Evolutionary conservation across 2,888 invertebrate genomes (phyloP).

Genomic region (Aethes cnicana): DNA sequence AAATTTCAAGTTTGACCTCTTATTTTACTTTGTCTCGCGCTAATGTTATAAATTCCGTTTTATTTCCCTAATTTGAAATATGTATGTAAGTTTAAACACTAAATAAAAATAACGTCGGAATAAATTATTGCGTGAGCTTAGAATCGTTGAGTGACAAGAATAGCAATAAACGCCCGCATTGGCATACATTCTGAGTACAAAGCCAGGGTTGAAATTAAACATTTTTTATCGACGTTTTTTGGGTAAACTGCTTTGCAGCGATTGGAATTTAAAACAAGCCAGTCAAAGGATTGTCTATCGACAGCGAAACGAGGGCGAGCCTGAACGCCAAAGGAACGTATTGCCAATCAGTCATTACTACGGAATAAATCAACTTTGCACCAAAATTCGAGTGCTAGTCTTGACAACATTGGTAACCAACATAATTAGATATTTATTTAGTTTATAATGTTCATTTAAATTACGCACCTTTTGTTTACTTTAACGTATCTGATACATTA

Average conservation of each 20-base stretch:
- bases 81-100: not conserved
- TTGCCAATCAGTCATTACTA: not conserved
- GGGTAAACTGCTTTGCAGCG: conserved; percentile 22
- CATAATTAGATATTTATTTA: no score
- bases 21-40: no score
- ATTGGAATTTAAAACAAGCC: conserved; percentile 26
- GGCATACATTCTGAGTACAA: conserved; percentile 21
- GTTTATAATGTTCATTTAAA: no score
- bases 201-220: conserved; percentile 27
- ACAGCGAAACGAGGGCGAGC: conserved; percentile 1
- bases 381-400: no score
- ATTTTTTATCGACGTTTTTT: conserved; percentile 24
- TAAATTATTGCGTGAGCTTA: conserved; percentile 19
- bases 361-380: no score
- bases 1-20: not conserved
- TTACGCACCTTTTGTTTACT: no score
- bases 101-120: no score
- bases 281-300: conserved; percentile 25
- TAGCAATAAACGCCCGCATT: conserved; percentile 24
- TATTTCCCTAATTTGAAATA: not conserved
- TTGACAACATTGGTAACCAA: no score
- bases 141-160: conserved; percentile 26
- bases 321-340: not conserved
- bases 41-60: no score
- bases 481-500: no score